phyloP scores from a whole-genome alignment of 2,113 vertebrate genomes.

The sheep (Ovis aries) region DNA sequence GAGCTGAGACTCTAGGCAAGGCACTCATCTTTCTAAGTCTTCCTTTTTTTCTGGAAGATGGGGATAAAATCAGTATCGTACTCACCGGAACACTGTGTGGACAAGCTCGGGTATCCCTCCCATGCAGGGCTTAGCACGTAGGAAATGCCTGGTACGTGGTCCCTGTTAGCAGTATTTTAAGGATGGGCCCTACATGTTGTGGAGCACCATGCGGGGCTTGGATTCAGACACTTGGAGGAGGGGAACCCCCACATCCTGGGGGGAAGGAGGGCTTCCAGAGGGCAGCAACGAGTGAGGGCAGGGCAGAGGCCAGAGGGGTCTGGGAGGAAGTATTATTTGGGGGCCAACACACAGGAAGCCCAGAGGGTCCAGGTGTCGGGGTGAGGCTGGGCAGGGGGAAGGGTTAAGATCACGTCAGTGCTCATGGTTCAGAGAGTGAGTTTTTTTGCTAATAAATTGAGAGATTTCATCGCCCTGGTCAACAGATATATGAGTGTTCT shows the following conservation, averaged over 20 bases:
- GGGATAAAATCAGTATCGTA: background rate
- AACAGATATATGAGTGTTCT: background rate
- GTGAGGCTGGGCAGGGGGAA: background rate
- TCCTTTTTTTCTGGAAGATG: background rate
- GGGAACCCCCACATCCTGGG: background rate
- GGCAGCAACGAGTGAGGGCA: background rate
- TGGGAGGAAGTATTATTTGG: background rate
- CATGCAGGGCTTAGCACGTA: background rate
- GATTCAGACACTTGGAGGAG: background rate
- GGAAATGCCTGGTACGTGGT: background rate
- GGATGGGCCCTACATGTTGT: no score
- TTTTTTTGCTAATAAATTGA: background rate
- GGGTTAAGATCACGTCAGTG: background rate
- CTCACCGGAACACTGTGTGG: background rate
- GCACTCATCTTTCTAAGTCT: background rate
- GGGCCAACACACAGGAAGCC: no score
- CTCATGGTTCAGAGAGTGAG: background rate
- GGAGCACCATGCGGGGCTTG: no score
- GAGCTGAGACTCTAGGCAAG: background rate
- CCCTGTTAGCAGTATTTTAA: background rate
- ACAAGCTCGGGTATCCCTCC: background rate
- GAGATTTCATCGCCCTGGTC: background rate
- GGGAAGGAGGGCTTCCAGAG: background rate
- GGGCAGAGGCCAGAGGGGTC: background rate
- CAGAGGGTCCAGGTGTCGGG: background rate